Evolutionary conservation across 2,888 invertebrate genomes (phyloP), one percentile per base, ranked within the genome.

Genomic region (Amphipyra tragopoginis): DNA sequence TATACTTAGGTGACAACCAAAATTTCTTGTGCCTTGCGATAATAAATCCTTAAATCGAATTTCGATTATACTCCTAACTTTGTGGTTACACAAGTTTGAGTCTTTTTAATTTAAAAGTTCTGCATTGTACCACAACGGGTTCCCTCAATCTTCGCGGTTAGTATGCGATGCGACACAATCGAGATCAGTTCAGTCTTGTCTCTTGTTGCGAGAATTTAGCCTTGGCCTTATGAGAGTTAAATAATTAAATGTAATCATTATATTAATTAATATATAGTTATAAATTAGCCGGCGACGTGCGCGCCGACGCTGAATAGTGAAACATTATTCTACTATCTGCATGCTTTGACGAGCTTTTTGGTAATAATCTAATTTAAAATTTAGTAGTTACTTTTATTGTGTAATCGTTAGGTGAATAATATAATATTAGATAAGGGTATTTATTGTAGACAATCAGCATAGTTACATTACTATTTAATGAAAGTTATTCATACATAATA

Each of bases 281-380:
- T 86, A 80, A 89, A 87, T 84, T 83, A 86, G 82, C 84, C 83
- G 91, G 93, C 88, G 91, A 84, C 86, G 79, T 82, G 89, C 86
- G 86, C 90, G 92, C 92, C 91, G 82, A 85, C 88, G 94, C 92
- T 90, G 90, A 89, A 88, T 94, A 94, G 93, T 91, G 85, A 91
- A 91, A 90, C 88, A 87, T 92, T 93, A 92, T 89, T 93, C 88
- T 90, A 88, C 92, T 94, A 93, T 93, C 90, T 93, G 94, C 94
- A 94, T 94, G 94, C 94, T 95, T 95, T 87, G 94, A 95, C 93
- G 95, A 95, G 95, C 95, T 95, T 95, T 94, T 93, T 91, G 93
- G 94, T 92, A 93, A 93, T 94, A 94, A 93, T 92, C 91, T 94
- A 93, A 93, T 93, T 93, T 92, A 91, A 93, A 89, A 90, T 86